Base-by-base conservation (phyloP, 2,113 vertebrate species). In the Cyprinodon brontotheroides region DNA sequence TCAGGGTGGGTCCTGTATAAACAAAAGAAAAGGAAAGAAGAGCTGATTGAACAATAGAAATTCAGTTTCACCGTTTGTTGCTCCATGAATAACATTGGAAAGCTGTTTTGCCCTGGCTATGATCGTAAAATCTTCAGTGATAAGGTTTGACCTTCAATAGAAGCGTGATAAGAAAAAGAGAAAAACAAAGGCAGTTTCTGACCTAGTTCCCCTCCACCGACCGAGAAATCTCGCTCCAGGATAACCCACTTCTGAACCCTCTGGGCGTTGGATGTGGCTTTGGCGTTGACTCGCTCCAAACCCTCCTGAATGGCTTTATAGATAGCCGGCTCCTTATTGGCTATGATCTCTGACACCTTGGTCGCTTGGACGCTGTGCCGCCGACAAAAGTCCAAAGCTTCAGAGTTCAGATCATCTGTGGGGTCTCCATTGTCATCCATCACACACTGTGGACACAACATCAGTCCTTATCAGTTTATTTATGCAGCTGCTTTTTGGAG, bases 1-100 rank as follows among this genome's bases (percentile, higher is more conserved):
- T 95, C 95, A 95, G 87, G 53, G 95, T 95, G 38, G 95, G 95
- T 74, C 95, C 94, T 95, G 84, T 37, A 65, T 4, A 61, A 7
- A 87, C 22, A 64, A 41, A 67, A 37, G 37, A 61, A n/a, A 45
- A 63, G 3, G 40, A 3, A 4, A 4, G 6, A 11, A 68, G 37
- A 36, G 50, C 48, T 0, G 0, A 79, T 39, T 57, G 50, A 57
- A 57, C 50, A 57, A 0, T 41, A 11, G 38, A 66, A 43, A 29
- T 62, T 39, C 12, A 3, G 2, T 74, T 60, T 71, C 71, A 29
- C 29, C 29, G 29, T 29, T 29, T 29, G 29, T 37, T 0, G 40
- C 39, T 9, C 29, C 29, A 29, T 29, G 29, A 29, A 29, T 29
- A 29, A 29, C 29, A 29, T 29, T 29, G 29, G 29, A 29, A 29